These are phyloP conservation scores for Tetragnatha montana DNA, from an alignment of 2,888 invertebrate genomes.

Conservation along the genomic window DNA sequence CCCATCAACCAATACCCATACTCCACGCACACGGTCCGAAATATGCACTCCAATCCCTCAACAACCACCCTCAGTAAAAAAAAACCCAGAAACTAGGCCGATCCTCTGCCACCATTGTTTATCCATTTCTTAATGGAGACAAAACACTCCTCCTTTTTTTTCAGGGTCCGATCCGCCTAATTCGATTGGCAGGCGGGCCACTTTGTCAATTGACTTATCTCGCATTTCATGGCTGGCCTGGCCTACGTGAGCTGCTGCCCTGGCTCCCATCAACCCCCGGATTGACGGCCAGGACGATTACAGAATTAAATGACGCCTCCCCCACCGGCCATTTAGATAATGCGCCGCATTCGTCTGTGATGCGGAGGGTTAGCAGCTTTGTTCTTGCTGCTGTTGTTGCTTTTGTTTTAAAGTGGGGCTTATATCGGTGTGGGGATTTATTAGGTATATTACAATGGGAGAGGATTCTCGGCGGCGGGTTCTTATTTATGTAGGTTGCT, in stretches of 20 bases:
- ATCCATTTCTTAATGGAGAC: conserved; percentile 43
- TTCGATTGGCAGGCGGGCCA: conserved; percentile 60
- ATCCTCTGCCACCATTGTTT: not conserved
- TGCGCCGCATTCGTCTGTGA: conserved; percentile 44
- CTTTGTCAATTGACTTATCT: conserved; percentile 70
- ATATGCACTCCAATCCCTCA: not conserved
- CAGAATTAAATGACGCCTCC: conserved; percentile 61
- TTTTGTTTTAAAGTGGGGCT: too few relatives aligned
- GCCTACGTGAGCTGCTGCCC: conserved; percentile 47
- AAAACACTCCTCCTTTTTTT: conserved; percentile 41
- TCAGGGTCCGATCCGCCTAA: conserved; percentile 54
- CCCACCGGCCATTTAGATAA: conserved; percentile 52
- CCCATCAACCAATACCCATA: not conserved
- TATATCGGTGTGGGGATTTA: too few relatives aligned
- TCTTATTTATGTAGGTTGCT: too few relatives aligned
- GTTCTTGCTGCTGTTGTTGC: too few relatives aligned
- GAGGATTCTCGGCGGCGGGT: too few relatives aligned
- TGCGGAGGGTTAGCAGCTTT: not conserved
- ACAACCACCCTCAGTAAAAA: not conserved
- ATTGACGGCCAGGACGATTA: conserved; percentile 67
- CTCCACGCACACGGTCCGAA: not conserved
- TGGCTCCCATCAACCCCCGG: conserved; percentile 45
- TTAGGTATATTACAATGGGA: too few relatives aligned
- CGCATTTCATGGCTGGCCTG: conserved; percentile 59
- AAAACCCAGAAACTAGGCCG: not conserved